A percentile compares a stretch with the other conserved stretches of the same genome.
Conservation (phyloP, 30 jellyfish, hydroid and myxozoan genomes). For the Catostylus mosaicus region DNA sequence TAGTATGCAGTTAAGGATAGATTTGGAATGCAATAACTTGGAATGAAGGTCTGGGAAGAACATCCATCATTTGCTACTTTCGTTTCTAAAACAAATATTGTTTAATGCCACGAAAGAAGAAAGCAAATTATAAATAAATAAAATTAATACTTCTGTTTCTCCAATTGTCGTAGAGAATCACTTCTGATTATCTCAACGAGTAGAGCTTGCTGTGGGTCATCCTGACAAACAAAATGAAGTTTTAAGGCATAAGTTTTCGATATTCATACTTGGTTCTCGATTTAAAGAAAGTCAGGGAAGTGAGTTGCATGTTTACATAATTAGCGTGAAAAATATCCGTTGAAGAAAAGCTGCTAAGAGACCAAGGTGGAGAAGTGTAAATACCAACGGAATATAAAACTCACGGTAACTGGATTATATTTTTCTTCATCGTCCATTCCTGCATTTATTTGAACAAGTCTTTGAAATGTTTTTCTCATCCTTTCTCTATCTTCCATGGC, state of each 20-base stretch:
- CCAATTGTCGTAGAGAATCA: constrained; percentile 89
- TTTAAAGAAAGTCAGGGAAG: background rate
- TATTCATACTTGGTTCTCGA: too few relatives aligned
- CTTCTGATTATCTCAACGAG: constrained; percentile 87
- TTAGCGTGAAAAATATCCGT: background rate
- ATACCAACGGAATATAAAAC: background rate
- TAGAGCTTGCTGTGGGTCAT: constrained; percentile 86
- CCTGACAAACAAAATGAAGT: constrained; percentile 57
- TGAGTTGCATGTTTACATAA: background rate
- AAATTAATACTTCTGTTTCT: constrained; percentile 76
- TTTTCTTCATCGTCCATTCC: constrained; percentile 93
- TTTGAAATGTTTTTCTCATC: constrained; percentile 92
- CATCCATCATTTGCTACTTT: too few relatives aligned
- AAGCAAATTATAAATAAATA: background rate
- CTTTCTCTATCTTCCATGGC: constrained; percentile 93
- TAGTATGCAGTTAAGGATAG: too few relatives aligned
- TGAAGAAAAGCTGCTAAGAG: background rate
- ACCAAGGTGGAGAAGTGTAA: background rate
- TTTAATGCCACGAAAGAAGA: too few relatives aligned
- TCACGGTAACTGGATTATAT: constrained; percentile 85
- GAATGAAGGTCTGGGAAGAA: too few relatives aligned
- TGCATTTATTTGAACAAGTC: constrained; percentile 73
- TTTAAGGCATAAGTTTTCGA: too few relatives aligned
- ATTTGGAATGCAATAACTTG: too few relatives aligned
- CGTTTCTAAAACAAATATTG: too few relatives aligned